A percentile compares a stretch with the other conserved stretches of the same genome.
Evolutionary conservation across 1,140 invertebrate genomes (phyloP).

Genomic region (Drosophila rhopaloa): DNA sequence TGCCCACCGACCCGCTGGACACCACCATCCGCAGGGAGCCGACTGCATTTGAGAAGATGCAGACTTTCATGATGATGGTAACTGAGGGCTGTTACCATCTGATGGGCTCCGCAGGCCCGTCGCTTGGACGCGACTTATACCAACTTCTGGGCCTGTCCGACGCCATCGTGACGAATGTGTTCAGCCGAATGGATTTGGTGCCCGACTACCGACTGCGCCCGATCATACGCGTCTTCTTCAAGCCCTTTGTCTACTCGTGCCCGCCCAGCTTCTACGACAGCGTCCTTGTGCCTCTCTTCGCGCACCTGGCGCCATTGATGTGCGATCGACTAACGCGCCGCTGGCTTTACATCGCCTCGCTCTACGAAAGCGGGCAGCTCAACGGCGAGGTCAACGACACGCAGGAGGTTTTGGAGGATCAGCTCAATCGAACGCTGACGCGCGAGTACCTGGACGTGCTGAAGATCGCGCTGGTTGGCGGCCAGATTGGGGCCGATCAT

Average conservation of each 20-base stretch:
- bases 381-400: constrained; percentile 93
- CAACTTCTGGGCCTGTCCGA: constrained; percentile 88
- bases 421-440: constrained; percentile 93
- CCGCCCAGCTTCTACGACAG: constrained; percentile 90
- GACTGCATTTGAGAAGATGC: constrained; percentile 91
- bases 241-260: constrained; percentile 93
- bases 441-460: constrained; percentile 94
- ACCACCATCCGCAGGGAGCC: constrained; percentile 85
- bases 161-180: constrained; percentile 88
- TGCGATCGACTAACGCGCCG: constrained; percentile 90
- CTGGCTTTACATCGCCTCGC: constrained; percentile 91
- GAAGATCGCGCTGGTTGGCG: constrained; percentile 88
- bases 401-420: constrained; percentile 95
- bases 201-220: constrained; percentile 94
- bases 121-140: constrained; percentile 93
- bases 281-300: constrained; percentile 91
- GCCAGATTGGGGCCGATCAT: constrained; percentile 78
- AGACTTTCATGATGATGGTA: constrained; percentile 89
- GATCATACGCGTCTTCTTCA: constrained; percentile 93
- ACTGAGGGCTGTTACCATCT: constrained; percentile 92
- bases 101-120: constrained; percentile 91
- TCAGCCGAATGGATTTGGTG: constrained; percentile 89
- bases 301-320: constrained; percentile 92
- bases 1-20: constrained; percentile 85
- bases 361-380: constrained; percentile 91